phyloP scores from a whole-genome alignment of 92 coral and sea anemone species.

The Zoanthus sociatus region DNA sequence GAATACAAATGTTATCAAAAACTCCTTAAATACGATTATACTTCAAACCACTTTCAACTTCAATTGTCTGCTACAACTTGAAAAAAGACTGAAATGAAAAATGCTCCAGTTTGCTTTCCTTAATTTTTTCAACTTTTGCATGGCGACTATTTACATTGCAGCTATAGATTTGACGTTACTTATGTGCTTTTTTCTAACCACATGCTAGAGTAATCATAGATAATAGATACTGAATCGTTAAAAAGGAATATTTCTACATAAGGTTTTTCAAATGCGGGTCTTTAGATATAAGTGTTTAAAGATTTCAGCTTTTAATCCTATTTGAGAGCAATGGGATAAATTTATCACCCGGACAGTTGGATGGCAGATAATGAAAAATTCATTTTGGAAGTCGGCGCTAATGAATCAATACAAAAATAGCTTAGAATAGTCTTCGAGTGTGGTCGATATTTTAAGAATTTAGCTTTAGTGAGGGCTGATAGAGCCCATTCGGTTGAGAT shows the following conservation, averaged over 20 bases:
- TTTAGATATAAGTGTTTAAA: not conserved
- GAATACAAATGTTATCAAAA: no score
- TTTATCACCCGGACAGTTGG: constrained; percentile 6
- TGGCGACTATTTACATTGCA: no score
- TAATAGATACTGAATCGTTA: not conserved
- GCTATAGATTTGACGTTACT: no score
- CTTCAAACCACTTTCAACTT: no score
- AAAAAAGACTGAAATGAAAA: no score
- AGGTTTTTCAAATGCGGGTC: no score
- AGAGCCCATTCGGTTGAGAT: not conserved
- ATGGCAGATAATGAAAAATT: not conserved
- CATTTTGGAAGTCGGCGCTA: not conserved
- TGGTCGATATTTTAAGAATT: not conserved
- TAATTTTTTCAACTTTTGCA: no score
- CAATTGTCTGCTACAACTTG: no score
- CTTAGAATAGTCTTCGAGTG: not conserved
- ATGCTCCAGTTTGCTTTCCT: no score
- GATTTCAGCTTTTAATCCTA: constrained; percentile 1
- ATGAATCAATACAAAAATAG: constrained; percentile 1
- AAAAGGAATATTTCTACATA: not conserved
- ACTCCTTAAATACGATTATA: no score
- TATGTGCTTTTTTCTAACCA: no score
- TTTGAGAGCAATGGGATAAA: not conserved
- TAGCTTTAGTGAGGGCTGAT: not conserved
- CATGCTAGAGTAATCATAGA: no score